Evolutionary conservation across 92 coral and sea anemone genomes (phyloP).

Genomic region (Bergia puertoricense): DNA sequence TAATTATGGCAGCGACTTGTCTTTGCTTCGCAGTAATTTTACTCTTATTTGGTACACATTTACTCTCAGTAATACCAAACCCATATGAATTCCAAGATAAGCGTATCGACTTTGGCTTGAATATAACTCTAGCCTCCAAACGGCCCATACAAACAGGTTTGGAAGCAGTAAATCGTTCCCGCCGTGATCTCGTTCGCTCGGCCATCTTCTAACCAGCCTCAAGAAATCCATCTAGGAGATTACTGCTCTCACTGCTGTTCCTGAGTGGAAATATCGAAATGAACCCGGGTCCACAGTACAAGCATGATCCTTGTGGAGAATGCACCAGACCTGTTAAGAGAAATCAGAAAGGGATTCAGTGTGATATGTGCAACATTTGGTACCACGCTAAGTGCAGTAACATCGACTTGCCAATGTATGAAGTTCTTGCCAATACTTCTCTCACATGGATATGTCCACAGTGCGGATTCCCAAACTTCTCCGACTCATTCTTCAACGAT

Average conservation of each 20-base stretch:
- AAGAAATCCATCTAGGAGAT: conserved; percentile 41
- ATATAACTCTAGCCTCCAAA: conserved; percentile 34
- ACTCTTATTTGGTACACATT: conserved; percentile 27
- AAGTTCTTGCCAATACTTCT: conserved; percentile 41
- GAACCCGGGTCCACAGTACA: conserved; percentile 29
- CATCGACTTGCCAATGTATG: conserved; percentile 34
- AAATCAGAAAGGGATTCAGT: conserved; percentile 9
- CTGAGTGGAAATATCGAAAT: conserved; percentile 19
- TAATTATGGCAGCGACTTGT: background rate
- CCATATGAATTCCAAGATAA: conserved; percentile 26
- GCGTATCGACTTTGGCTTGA: conserved; percentile 43
- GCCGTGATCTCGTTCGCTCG: conserved; percentile 45
- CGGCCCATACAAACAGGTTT: conserved; percentile 44
- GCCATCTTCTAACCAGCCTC: conserved; percentile 35
- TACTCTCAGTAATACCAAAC: conserved; percentile 30
- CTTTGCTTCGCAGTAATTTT: conserved; percentile 9
- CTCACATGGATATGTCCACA: conserved; percentile 52
- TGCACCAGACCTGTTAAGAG: conserved; percentile 36
- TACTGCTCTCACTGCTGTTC: conserved; percentile 42
- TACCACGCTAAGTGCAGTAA: conserved; percentile 41
- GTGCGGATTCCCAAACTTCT: background rate
- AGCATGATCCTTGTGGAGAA: conserved; percentile 27
- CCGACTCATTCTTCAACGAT: conserved; percentile 38
- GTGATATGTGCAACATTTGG: conserved; percentile 42
- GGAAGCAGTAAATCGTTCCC: conserved; percentile 47